Evolutionary conservation across 1,140 invertebrate species (phyloP).

Genomic region (Drosophila aff.): DNA sequence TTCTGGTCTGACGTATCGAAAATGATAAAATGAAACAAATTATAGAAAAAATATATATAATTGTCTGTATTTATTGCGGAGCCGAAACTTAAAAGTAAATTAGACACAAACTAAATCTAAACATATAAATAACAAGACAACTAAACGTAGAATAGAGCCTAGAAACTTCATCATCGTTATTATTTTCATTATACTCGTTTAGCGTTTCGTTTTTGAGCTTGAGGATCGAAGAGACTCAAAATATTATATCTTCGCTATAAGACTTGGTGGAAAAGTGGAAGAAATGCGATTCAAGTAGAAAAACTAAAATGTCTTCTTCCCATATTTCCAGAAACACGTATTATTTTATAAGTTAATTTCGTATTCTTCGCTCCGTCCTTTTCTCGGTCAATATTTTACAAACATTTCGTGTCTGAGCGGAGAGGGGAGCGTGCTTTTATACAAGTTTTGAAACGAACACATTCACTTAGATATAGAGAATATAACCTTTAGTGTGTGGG

Average conservation of each 20-base stretch:
- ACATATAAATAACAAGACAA: slow-evolving; percentile 59
- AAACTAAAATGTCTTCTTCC: slow-evolving; percentile 63
- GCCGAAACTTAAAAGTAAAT: slow-evolving; percentile 64
- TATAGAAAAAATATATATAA: slow-evolving; percentile 51
- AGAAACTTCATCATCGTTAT: slow-evolving; percentile 33
- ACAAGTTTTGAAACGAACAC: slow-evolving; percentile 63
- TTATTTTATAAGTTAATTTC: slow-evolving; percentile 34
- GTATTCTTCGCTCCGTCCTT: background rate
- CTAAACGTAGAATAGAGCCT: slow-evolving; percentile 62
- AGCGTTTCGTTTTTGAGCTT: slow-evolving; percentile 36
- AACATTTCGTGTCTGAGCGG: slow-evolving; percentile 45
- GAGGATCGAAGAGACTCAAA: slow-evolving; percentile 43
- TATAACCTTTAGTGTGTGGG: slow-evolving; percentile 31
- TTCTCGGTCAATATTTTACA: slow-evolving; percentile 43
- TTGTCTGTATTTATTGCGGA: slow-evolving; percentile 63
- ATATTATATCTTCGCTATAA: slow-evolving; percentile 19
- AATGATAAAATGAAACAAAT: slow-evolving; percentile 41
- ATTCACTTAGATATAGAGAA: slow-evolving; percentile 47
- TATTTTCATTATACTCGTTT: slow-evolving; percentile 7
- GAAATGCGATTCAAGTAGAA: slow-evolving; percentile 80
- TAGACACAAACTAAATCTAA: slow-evolving; percentile 49
- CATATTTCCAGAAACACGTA: slow-evolving; percentile 22
- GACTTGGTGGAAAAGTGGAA: slow-evolving; percentile 59
- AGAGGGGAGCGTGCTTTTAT: slow-evolving; percentile 50
- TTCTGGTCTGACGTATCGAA: slow-evolving; percentile 13